These are phyloP conservation scores for Oreotrochilus melanogaster DNA, from an alignment of 2,113 vertebrate genomes.

Conservation along the genomic window DNA sequence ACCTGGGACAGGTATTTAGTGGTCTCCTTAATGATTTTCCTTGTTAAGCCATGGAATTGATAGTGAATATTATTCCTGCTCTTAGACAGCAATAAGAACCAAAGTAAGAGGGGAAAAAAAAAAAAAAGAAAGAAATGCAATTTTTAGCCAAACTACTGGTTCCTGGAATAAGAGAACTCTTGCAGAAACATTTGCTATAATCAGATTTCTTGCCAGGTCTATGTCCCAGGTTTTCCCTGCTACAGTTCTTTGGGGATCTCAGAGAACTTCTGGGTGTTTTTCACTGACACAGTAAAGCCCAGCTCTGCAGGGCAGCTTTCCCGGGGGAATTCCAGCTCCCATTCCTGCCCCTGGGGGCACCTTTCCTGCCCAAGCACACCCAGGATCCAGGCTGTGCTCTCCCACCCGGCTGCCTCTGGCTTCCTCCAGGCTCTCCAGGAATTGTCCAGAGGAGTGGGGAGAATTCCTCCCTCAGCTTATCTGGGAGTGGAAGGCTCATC, in stretches of 20 bases:
- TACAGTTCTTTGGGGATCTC: not conserved
- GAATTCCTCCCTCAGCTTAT: not conserved
- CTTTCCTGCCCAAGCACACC: not conserved
- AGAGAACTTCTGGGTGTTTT: not conserved
- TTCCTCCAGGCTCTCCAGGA: fast-evolving
- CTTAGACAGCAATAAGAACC: not conserved
- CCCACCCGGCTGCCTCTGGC: fast-evolving
- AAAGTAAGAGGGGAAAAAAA: not conserved
- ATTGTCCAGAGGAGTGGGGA: fast-evolving
- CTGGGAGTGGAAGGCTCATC: not conserved
- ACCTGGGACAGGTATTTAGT: not conserved
- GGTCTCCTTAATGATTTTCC: not conserved
- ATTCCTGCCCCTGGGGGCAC: fast-evolving
- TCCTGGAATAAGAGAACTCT: not conserved
- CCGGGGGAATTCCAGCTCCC: not conserved
- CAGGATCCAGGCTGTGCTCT: fast-evolving
- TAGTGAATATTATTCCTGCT: fast-evolving
- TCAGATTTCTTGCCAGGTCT: not conserved
- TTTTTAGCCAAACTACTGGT: not conserved
- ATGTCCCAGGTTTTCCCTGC: not conserved
- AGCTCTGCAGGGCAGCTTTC: fast-evolving
- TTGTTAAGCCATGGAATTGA: not conserved
- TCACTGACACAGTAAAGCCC: fast-evolving
- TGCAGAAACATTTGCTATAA: not conserved
- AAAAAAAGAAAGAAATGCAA: not conserved